Evolutionary conservation across 2,888 invertebrate species (phyloP), one percentile per base, ranked within the genome.

Genomic region (Apamea epomidion): DNA sequence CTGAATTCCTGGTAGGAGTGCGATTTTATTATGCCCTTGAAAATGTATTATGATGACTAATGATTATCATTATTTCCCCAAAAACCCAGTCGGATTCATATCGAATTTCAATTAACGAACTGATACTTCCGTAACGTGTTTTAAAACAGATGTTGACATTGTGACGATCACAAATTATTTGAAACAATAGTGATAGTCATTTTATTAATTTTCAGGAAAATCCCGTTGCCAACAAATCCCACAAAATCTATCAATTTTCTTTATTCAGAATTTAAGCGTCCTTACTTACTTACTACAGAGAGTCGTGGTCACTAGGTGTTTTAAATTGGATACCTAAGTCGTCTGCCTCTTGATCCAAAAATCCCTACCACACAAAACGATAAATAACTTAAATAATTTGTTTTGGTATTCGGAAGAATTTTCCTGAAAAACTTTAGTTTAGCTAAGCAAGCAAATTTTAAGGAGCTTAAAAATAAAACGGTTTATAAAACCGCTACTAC

Each of bases 101-200:
- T 78, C 5, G 5, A 42, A 72, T 85, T 74, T 70, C 70, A 45
- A 42, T 76, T 62, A 51, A 79, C 45, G 21, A 62, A 18, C 0
- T 65, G 62, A 88, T 88, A 88, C 77, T 88, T 81, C 86, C 78
- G 75, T 64, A 78, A 86, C 65, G 70, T 81, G 82, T 64, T 54
- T 45, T 68, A 25, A 25, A 85, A 76, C 72, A 85, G 72, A 85
- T 70, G 54, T 58, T 29, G 37, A 64, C 16, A 58, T 70, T 74
- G 51, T 54, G 60, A 48, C 48, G n/a, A 29, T 48, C 3, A 21
- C 7, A 48, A 74, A 58, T 64, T 42, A 51, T 72, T 29, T 18
- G 16, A 48, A 78, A 58, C 25, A 45, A 58, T 8, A 54, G 8
- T 21, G 25, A 10, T 25, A 16, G 7, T 48, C 4, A 54, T 18